A percentile compares a stretch with the other conserved stretches of the same genome.
Conservation (phyloP, 2,888 invertebrate species). For the Sinohyriopsis cumingii region DNA sequence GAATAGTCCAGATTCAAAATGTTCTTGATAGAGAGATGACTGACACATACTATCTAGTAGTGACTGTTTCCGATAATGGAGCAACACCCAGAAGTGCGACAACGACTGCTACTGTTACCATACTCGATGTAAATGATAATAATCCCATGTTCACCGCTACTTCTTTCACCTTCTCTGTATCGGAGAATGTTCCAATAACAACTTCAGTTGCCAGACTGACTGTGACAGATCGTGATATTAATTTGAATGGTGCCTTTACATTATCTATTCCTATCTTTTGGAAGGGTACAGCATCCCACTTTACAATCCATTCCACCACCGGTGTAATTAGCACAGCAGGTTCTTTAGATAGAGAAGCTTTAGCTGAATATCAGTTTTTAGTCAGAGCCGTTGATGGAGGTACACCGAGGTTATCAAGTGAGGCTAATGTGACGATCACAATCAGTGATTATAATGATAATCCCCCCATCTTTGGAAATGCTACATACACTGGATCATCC, state of each 20-base stretch:
- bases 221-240: conserved; percentile 55
- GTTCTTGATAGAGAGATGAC: conserved; percentile 57
- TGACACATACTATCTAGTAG: conserved; percentile 40
- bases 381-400: conserved; percentile 53
- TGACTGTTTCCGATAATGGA: conserved; percentile 44
- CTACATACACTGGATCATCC: conserved; percentile 38
- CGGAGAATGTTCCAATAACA: conserved; percentile 49
- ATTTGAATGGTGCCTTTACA: conserved; percentile 41
- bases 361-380: conserved; percentile 37
- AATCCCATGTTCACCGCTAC: conserved; percentile 43
- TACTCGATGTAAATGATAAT: conserved; percentile 60
- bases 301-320: conserved; percentile 34
- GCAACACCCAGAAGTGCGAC: conserved; percentile 28
- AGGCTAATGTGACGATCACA: conserved; percentile 48
- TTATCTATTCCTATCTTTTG: conserved; percentile 37
- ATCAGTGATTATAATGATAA: conserved; percentile 62
- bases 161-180: conserved; percentile 44
- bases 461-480: conserved; percentile 44
- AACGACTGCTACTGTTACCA: conserved; percentile 44
- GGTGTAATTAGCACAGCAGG: conserved; percentile 40
- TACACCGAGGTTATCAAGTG: conserved; percentile 36
- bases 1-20: conserved; percentile 46
- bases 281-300: conserved; percentile 39
- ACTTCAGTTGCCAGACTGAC: conserved; percentile 39
- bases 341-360: conserved; percentile 47